phyloP scores from a whole-genome alignment of 2,888 invertebrate genomes.

The Aspidiotus destructor region DNA sequence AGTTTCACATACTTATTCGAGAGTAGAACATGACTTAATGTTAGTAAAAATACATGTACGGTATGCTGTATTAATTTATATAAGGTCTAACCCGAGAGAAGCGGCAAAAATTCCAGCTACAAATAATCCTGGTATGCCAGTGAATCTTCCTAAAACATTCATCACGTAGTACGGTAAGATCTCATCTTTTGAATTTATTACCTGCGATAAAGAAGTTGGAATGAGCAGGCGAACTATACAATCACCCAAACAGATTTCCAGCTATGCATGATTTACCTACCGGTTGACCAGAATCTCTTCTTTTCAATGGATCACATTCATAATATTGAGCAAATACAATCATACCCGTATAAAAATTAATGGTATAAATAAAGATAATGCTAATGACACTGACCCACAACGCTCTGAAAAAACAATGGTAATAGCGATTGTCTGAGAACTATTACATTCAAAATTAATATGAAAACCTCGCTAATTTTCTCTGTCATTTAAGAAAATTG shows the following conservation, averaged over 20 bases:
- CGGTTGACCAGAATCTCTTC: conserved; percentile 39
- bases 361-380: conserved; percentile 67
- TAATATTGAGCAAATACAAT: conserved; percentile 72
- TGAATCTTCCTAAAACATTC: conserved; percentile 61
- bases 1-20: neutral
- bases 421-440: no score
- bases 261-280: conserved; percentile 41
- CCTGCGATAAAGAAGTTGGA: neutral
- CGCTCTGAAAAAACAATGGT: conserved; percentile 46
- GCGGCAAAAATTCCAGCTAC: conserved; percentile 94
- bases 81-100: conserved; percentile 49
- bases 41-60: neutral
- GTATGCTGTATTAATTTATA: conserved; percentile 5
- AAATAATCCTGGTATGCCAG: conserved; percentile 81
- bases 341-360: conserved; percentile 79
- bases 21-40: neutral
- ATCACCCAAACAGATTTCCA: no score
- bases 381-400: conserved; percentile 66
- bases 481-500: no score
- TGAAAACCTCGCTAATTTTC: no score
- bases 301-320: conserved; percentile 68
- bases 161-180: conserved; percentile 84
- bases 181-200: conserved; percentile 55
- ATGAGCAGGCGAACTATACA: neutral
- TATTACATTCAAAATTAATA: no score